Evolutionary conservation across 2,113 vertebrate species (phyloP).

Genomic region (Cnemophilus loriae): DNA sequence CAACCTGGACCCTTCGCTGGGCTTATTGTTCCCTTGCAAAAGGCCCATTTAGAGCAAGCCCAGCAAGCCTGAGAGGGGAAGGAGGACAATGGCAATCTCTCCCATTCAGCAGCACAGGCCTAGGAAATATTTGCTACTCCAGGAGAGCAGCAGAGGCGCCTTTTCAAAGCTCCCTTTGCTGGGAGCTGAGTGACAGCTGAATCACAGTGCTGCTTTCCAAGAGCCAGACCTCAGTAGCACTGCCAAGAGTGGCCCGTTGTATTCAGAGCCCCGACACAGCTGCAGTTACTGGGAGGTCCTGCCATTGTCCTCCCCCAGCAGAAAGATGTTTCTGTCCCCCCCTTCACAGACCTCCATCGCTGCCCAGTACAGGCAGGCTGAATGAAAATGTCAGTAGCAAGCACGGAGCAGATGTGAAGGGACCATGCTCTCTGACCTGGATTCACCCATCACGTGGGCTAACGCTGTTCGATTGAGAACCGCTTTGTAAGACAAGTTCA

Average conservation of each 20-base stretch:
- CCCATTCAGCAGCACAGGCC: slow-evolving; percentile 78
- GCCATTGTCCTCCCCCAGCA: slow-evolving; percentile 80
- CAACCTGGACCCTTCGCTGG: slow-evolving; percentile 81
- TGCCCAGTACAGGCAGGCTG: slow-evolving; percentile 65
- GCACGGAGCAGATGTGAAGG: slow-evolving; percentile 70
- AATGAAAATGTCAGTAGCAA: slow-evolving; percentile 76
- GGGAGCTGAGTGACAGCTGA: slow-evolving; percentile 91
- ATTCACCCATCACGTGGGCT: slow-evolving; percentile 44
- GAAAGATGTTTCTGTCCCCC: slow-evolving; percentile 62
- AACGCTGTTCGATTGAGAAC: not conserved
- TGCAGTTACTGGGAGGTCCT: slow-evolving; percentile 88
- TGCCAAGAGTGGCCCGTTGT: slow-evolving; percentile 70
- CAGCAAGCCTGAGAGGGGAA: slow-evolving; percentile 76
- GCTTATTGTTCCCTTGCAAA: slow-evolving; percentile 85
- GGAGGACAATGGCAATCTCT: slow-evolving; percentile 78
- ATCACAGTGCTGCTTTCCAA: slow-evolving; percentile 81
- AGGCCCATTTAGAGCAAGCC: slow-evolving; percentile 81
- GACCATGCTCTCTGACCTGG: slow-evolving; percentile 55
- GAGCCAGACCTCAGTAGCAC: slow-evolving; percentile 69
- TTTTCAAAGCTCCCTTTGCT: slow-evolving; percentile 80
- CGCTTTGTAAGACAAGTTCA: not conserved
- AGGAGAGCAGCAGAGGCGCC: slow-evolving; percentile 73
- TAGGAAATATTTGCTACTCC: slow-evolving; percentile 82
- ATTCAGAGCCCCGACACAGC: slow-evolving; percentile 81
- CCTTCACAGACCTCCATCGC: slow-evolving; percentile 73